Base-by-base conservation (phyloP, 2,888 invertebrate species). In the Melanargia galathea region DNA sequence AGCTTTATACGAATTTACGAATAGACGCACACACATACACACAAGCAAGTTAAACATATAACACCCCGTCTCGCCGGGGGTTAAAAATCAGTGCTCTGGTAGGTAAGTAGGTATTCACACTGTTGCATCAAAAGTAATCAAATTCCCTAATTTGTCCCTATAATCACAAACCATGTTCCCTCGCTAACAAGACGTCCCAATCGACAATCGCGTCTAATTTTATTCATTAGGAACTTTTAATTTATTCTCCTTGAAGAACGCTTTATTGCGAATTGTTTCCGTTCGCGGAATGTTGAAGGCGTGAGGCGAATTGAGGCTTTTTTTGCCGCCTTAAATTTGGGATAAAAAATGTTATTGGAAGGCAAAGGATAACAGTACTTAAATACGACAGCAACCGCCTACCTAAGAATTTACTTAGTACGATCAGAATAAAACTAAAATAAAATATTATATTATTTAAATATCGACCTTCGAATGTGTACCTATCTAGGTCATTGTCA, bases 191-290 rank as follows among this genome's bases (percentile, higher is more conserved):
- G n/a, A n/a, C n/a, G n/a, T 55, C 43, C 10, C 43, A 57, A 55
- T 55, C 40, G 55, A 55, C n/a, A 55, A 57, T 33, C 30, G 33
- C 33, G 10, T 45, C 45, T 57, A 57, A 57, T 64, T 65, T 65
- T 61, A 63, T 65, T 69, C 61, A 62, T 64, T 65, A 65, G 60
- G 22, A 65, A 65, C 63, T 65, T 67, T 67, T 67, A 65, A 69
- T 63, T 69, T 65, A 61, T 65, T 62, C 62, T 22, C 61, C 61
- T n/a, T 54, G 55, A n/a, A 60, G 64, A 56, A 65, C 62, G 67
- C 59, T 60, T 69, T 65, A 67, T 67, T 67, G 61, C 65, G 65
- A 67, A 67, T 65, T 69, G 67, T 67, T 69, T 62, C 55, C 54
- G 60, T 58, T 69, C 63, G 58, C 49, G 65, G 67, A 69, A 69